phyloP scores from a whole-genome alignment of 2,113 vertebrate species.

The Apaloderma vittatum region DNA sequence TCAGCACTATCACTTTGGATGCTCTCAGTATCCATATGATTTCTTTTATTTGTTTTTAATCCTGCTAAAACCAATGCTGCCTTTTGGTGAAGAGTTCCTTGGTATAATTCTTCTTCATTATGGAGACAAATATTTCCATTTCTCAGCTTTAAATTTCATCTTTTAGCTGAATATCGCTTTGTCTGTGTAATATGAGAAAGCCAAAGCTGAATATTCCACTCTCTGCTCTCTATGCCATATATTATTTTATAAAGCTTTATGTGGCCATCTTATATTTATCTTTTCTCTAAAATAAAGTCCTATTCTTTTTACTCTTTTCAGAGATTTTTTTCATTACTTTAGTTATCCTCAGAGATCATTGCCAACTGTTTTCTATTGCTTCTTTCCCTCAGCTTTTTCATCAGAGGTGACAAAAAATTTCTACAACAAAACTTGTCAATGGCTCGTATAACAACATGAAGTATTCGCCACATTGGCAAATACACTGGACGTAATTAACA shows the following conservation, averaged over 20 bases:
- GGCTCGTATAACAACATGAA: neutral
- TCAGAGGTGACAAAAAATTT: neutral
- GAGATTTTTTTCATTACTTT: neutral
- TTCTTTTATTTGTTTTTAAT: neutral
- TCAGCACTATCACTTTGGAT: neutral
- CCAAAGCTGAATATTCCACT: neutral
- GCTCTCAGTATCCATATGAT: neutral
- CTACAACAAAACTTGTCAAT: neutral
- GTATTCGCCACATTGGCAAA: neutral
- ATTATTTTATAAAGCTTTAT: conserved; percentile 57
- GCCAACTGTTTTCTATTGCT: conserved; percentile 9
- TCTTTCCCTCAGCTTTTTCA: neutral
- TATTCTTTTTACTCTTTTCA: conserved; percentile 1
- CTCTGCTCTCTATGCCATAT: neutral
- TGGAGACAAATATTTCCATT: conserved; percentile 41
- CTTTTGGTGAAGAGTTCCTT: neutral
- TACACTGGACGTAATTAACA: neutral
- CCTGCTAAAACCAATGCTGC: neutral
- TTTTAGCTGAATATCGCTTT: conserved; percentile 44
- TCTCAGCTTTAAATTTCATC: conserved; percentile 10
- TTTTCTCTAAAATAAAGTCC: conserved; percentile 33
- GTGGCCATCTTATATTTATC: conserved; percentile 31
- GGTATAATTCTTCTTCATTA: neutral
- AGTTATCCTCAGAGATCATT: neutral
- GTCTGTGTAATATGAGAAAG: conserved; percentile 48